Evolutionary conservation across 2,797 vertebrate genomes (phyloP).

Genomic region (Hippocampus kuda): DNA sequence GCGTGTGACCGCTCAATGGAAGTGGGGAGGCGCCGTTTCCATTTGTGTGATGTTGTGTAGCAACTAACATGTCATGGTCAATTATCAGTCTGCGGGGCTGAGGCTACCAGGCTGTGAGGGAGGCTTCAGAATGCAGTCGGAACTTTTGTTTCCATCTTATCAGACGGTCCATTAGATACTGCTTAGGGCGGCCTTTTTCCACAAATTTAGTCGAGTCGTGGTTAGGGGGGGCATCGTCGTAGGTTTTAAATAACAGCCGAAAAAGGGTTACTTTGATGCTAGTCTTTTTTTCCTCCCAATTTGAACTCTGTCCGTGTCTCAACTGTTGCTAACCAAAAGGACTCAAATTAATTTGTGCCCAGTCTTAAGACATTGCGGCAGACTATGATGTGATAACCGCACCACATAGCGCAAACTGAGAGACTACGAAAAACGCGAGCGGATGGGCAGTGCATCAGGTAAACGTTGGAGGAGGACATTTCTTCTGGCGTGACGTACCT

Average conservation of each 20-base stretch:
- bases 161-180: conserved; percentile 18
- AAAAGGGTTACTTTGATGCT: too few species aligned
- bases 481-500: conserved; percentile 63
- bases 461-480: too few species aligned
- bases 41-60: conserved; percentile 22
- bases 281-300: too few species aligned
- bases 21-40: conserved; percentile 33
- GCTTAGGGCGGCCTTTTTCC: conserved; percentile 23
- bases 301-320: too few species aligned
- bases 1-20: conserved; percentile 22
- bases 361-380: too few species aligned
- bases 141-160: conserved; percentile 30
- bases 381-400: not conserved
- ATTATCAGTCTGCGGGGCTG: conserved; percentile 34
- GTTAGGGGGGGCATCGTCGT: not conserved
- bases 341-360: too few species aligned
- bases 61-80: conserved; percentile 31
- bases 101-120: conserved; percentile 29
- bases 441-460: not conserved
- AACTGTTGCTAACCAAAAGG: too few species aligned
- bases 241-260: too few species aligned
- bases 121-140: conserved; percentile 20
- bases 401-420: conserved; percentile 22
- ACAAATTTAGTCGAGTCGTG: conserved; percentile 14
- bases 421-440: conserved; percentile 9